These are phyloP conservation scores for Choristoneura rosaceana DNA, from an alignment of 2,888 invertebrate genomes.

Conservation along the genomic window DNA sequence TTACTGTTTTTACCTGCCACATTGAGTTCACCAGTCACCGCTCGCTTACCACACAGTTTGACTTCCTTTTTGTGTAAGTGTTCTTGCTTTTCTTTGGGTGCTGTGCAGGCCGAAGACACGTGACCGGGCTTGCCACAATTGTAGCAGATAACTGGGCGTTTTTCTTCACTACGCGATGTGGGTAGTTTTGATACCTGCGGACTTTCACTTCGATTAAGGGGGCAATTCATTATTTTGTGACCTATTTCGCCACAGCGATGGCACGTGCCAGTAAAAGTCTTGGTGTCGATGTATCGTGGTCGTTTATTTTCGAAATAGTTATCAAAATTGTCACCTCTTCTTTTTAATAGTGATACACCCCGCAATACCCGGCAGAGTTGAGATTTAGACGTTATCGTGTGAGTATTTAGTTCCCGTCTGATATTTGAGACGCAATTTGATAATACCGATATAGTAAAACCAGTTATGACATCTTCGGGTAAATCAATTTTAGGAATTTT, in stretches of 20 bases:
- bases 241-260: background rate
- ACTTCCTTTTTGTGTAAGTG: background rate
- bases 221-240: background rate
- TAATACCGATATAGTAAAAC: no score
- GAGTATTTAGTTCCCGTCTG: no score
- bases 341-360: background rate
- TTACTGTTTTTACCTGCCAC: no score
- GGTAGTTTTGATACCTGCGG: background rate
- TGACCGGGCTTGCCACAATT: background rate
- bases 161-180: background rate
- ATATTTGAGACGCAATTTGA: no score
- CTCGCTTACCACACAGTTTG: background rate
- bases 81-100: background rate
- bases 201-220: background rate
- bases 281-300: background rate
- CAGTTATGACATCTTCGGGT: no score
- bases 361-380: no score
- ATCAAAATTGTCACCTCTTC: background rate
- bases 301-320: background rate
- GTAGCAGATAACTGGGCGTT: background rate
- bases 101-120: background rate
- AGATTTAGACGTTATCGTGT: no score
- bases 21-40: background rate
- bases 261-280: background rate
- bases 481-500: no score